Base-by-base conservation (phyloP, 2,888 invertebrate species). In the Arrhopalites spinosus region DNA sequence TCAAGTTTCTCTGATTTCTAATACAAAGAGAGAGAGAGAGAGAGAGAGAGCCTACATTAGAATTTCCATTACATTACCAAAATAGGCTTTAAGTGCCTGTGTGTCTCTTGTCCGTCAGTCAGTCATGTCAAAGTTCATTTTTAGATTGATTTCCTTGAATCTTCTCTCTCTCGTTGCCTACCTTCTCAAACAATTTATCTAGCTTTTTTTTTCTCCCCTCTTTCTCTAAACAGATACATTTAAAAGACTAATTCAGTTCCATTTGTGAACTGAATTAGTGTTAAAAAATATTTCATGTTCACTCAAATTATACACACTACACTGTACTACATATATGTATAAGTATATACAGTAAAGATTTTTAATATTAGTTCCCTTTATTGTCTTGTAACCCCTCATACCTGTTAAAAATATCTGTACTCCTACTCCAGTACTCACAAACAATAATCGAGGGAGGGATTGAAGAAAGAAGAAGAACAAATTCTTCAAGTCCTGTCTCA, bases 61-160 rank as follows among this genome's bases (percentile, higher is more conserved):
- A 59, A 59, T 59, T 59, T 25, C 50, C 68, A 68, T 68, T 68
- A 68, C 59, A 59, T 27, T 59, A 59, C 59, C 59, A 59, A 59
- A 59, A 59, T 59, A 59, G 27, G 68, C 25, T 23, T 68, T 68
- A 68, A 68, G 68, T 68, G 45, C 68, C 50, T 68, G 15, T 56
- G 29, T 47, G 56, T 70, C 70, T 70, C 69, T 17, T 25, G 56
- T 56, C 53, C 30, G 59, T 59, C 71, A 69, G 43, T 59, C 71
- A 56, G 70, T 30, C 70, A 53, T 70, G 71, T 59, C 71, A 71
- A 53, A 53, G 59, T 71, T 59, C 71, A 59, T 59, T 70, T 61
- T 53, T 43, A 61, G 27, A 71, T 71, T 59, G 71, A 59, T 71
- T 71, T 61, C 23, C 43, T 59, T 25, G 43, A 36, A 56, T 59